Base-by-base conservation (phyloP, 2,888 invertebrate genomes). In the Lasius platythorax region DNA sequence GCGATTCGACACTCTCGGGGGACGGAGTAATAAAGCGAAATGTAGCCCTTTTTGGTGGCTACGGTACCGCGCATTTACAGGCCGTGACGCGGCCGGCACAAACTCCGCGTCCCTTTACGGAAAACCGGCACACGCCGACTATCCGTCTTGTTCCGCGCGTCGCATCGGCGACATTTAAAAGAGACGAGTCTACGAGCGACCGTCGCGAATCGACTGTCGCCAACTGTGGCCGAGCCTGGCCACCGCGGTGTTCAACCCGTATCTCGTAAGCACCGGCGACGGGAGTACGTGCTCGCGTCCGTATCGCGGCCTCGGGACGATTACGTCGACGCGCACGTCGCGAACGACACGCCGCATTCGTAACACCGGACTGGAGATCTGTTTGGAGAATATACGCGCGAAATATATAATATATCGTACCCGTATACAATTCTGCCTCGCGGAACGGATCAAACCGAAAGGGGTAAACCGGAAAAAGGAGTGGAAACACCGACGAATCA, bases 101-200 rank as follows among this genome's bases (percentile, higher is more conserved):
- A 50, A 53, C 81, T 76, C 83, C 83, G 78, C 72, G 81, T 72
- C 93, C 92, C 88, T 93, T 89, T 87, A 89, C 79, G 89, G 91
- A 91, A 90, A 91, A 90, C 93, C 91, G 92, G 91, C 92, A 87
- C 92, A 88, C 90, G 93, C 92, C 92, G 91, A 93, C 92, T 93
- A 91, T 85, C 30, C 76, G 58, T 46, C 43, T 78, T 82, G 81
- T 64, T 83, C 82, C 86, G 74, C 88, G 84, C 87, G 85, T 83
- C 23, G 23, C 23, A 82, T 75, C 53, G 83, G 66, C 87, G 79
- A 85, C 85, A 87, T 88, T 90, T 23, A 23, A 85, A 86, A 85
- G 88, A 85, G 90, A 82, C 89, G 76, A 87, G 84, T 64, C 82
- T 76, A 67, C 82, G 79, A 82, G 56, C 84, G 84, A 83, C 91